Evolutionary conservation across 2,888 invertebrate species (phyloP).

Genomic region (Acanthacorydalis orientalis): DNA sequence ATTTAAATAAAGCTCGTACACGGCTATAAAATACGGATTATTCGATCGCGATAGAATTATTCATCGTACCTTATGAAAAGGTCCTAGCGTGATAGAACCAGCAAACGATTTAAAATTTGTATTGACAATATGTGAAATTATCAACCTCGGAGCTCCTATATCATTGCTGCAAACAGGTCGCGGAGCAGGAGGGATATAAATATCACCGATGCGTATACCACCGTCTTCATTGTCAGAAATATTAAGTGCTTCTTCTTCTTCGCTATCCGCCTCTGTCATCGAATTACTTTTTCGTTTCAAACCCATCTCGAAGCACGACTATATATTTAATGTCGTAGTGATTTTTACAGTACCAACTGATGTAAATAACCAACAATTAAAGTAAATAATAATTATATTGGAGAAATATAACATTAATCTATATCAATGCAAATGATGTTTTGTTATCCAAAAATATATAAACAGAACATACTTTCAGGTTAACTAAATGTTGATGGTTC

Average conservation of each 20-base stretch:
- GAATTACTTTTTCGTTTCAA: background rate
- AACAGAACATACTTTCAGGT: too few relatives aligned
- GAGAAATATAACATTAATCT: too few relatives aligned
- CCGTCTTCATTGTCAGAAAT: slow-evolving; percentile 40
- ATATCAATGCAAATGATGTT: too few relatives aligned
- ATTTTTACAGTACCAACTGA: too few relatives aligned
- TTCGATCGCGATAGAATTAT: too few relatives aligned
- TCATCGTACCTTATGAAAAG: slow-evolving; percentile 75
- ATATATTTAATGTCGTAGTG: too few relatives aligned
- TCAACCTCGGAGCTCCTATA: slow-evolving; percentile 62
- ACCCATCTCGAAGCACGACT: background rate
- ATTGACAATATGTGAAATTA: slow-evolving; percentile 82
- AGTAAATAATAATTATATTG: too few relatives aligned
- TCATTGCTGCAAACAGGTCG: slow-evolving; percentile 54
- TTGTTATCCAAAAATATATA: too few relatives aligned
- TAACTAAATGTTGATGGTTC: too few relatives aligned
- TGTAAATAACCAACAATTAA: too few relatives aligned
- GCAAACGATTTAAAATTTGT: slow-evolving; percentile 96
- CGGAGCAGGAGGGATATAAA: slow-evolving; percentile 68
- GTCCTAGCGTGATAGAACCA: slow-evolving; percentile 66
- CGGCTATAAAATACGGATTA: too few relatives aligned
- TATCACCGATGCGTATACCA: slow-evolving; percentile 57
- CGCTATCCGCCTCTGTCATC: background rate
- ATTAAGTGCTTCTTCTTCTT: background rate
- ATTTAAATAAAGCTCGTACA: slow-evolving; percentile 1